A percentile compares a stretch with the other conserved stretches of the same genome.
phyloP scores from a whole-genome alignment of 2,888 invertebrate genomes.

The Himalopsyche kuldschensis region DNA sequence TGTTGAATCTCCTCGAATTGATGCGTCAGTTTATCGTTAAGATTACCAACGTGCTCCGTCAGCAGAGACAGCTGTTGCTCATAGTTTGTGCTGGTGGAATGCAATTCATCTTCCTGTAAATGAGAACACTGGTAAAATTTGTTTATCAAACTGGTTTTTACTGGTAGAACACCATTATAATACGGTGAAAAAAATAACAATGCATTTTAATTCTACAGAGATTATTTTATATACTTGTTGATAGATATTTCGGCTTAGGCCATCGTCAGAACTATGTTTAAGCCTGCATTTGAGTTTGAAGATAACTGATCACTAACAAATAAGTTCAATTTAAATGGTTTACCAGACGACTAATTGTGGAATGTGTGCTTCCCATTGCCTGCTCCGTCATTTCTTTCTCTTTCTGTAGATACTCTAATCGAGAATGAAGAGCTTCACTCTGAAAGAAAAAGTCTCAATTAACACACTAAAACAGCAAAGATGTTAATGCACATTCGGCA shows the following conservation, averaged over 20 bases:
- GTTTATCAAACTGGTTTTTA: not conserved
- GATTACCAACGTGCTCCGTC: slow-evolving; percentile 64
- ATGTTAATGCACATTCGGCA: too few relatives aligned
- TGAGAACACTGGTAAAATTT: not conserved
- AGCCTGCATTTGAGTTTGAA: too few relatives aligned
- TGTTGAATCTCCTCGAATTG: slow-evolving; percentile 80
- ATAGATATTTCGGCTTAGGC: too few relatives aligned
- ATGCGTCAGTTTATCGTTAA: slow-evolving; percentile 80
- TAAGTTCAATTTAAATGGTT: too few relatives aligned
- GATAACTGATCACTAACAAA: too few relatives aligned
- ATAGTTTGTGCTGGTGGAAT: slow-evolving; percentile 66
- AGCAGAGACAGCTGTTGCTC: slow-evolving; percentile 65
- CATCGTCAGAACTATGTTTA: too few relatives aligned
- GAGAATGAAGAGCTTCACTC: slow-evolving; percentile 60
- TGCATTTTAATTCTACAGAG: too few relatives aligned
- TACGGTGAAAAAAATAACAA: not conserved
- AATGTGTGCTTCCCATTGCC: slow-evolving; percentile 53
- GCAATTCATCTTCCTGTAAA: slow-evolving; percentile 63
- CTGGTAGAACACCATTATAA: not conserved
- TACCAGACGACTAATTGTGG: slow-evolving; percentile 56
- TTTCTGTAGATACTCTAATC: slow-evolving; percentile 60
- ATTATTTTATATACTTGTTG: too few relatives aligned
- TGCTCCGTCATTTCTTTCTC: slow-evolving; percentile 52
- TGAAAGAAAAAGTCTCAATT: slow-evolving; percentile 41
- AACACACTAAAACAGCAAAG: too few relatives aligned